Evolutionary conservation across 1,140 invertebrate species (phyloP).

Genomic region (Drosophila lini): DNA sequence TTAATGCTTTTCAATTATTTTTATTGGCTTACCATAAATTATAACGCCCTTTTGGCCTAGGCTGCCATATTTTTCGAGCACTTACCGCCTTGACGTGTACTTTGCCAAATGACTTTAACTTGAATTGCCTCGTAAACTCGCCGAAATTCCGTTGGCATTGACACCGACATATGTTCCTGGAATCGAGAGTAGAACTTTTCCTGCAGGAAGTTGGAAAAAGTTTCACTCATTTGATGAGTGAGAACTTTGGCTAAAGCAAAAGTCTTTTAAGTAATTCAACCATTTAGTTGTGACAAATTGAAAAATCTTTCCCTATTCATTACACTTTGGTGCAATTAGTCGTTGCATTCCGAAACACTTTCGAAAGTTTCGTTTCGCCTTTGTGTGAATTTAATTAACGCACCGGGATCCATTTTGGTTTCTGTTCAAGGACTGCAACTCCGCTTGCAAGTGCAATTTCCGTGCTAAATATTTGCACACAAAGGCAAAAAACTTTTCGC

Average conservation of each 20-base stretch:
- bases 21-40: constrained; percentile 79
- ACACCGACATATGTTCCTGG: constrained; percentile 35
- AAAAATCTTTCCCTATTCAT: constrained; percentile 5
- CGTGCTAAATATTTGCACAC: constrained; percentile 44
- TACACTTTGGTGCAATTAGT: constrained; percentile 20
- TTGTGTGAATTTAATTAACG: constrained; percentile 33
- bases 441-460: constrained; percentile 34
- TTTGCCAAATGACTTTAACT: constrained; percentile 34
- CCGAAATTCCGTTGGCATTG: constrained; percentile 19
- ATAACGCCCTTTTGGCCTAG: constrained; percentile 69
- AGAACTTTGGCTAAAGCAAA: background rate
- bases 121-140: constrained; percentile 37
- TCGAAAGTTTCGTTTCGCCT: constrained; percentile 8
- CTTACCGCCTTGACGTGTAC: constrained; percentile 43
- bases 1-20: constrained; percentile 74
- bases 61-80: constrained; percentile 37
- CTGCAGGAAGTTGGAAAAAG: constrained; percentile 14
- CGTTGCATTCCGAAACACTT: constrained; percentile 3
- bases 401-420: constrained; percentile 9
- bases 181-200: constrained; percentile 13
- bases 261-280: constrained; percentile 4
- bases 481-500: constrained; percentile 24
- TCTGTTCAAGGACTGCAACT: constrained; percentile 24
- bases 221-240: background rate
- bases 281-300: constrained; percentile 31